These are phyloP conservation scores for Zhuqinia jingwanae DNA, from an alignment of 2,888 invertebrate genomes.

Conservation along the genomic window DNA sequence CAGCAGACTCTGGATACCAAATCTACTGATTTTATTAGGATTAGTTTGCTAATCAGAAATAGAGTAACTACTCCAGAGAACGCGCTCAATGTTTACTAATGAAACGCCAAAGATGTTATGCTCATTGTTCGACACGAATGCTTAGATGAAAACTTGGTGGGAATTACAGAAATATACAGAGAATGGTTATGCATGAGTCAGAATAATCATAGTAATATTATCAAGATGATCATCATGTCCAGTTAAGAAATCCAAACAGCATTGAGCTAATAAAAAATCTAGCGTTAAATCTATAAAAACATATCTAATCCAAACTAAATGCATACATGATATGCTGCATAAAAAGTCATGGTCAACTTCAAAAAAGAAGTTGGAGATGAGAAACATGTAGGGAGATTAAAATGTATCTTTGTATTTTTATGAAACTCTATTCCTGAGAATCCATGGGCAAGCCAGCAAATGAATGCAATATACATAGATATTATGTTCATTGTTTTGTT, in stretches of 20 bases:
- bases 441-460: too few species aligned
- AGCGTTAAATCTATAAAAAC: not conserved
- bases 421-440: not conserved
- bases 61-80: not conserved
- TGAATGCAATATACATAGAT: not conserved
- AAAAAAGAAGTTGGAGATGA: not conserved
- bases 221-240: not conserved
- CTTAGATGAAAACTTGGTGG: not conserved
- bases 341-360: constrained; percentile 30
- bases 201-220: not conserved
- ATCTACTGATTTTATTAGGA: not conserved
- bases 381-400: not conserved
- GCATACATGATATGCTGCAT: not conserved
- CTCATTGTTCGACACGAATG: not conserved
- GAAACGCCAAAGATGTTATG: constrained; percentile 10
- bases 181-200: not conserved
- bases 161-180: not conserved
- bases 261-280: not conserved
- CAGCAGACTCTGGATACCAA: not conserved
- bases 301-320: not conserved
- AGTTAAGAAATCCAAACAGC: not conserved
- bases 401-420: not conserved
- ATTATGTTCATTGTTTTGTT: not conserved
- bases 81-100: not conserved
- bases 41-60: not conserved